Evolutionary conservation across 2,888 invertebrate species (phyloP).

Genomic region (Ichneumoninae sp.): DNA sequence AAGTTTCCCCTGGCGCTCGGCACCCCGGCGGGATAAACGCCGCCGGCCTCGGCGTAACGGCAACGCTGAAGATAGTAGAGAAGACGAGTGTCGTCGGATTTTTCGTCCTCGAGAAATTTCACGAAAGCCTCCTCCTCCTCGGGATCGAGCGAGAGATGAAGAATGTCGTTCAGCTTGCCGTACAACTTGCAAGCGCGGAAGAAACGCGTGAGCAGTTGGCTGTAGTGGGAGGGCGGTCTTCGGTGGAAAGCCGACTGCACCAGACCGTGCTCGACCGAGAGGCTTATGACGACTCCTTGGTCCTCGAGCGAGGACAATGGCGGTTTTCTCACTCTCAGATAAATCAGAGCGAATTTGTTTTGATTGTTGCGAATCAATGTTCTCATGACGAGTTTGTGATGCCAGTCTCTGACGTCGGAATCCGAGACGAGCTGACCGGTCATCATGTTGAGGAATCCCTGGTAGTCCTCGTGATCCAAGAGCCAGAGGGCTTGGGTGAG

Average conservation of each 20-base stretch:
- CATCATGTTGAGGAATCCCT: slow-evolving; percentile 84
- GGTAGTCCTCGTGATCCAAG: slow-evolving; percentile 93
- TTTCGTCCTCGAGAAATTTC: slow-evolving; percentile 87
- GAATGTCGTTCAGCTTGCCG: slow-evolving; percentile 82
- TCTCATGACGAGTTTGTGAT: slow-evolving; percentile 89
- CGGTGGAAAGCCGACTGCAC: slow-evolving; percentile 81
- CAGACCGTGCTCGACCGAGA: slow-evolving; percentile 80
- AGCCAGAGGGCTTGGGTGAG: slow-evolving; percentile 95
- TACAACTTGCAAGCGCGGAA: slow-evolving; percentile 79
- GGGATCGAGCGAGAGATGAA: slow-evolving; percentile 87
- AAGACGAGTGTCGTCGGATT: slow-evolving; percentile 88
- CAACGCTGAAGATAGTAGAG: slow-evolving; percentile 89
- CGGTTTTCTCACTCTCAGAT: slow-evolving; percentile 87
- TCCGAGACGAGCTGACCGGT: slow-evolving; percentile 78
- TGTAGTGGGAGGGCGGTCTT: slow-evolving; percentile 79
- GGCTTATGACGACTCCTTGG: slow-evolving; percentile 80
- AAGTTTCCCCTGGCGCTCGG: slow-evolving; percentile 5
- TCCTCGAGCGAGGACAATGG: slow-evolving; percentile 86
- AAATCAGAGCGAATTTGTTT: slow-evolving; percentile 89
- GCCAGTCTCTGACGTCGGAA: slow-evolving; percentile 88
- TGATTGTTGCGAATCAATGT: slow-evolving; percentile 89
- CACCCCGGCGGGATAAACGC: slow-evolving; percentile 55
- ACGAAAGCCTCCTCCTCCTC: slow-evolving; percentile 89
- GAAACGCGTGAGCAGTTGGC: slow-evolving; percentile 77
- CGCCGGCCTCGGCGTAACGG: slow-evolving; percentile 79